Evolutionary conservation across 2,888 invertebrate species (phyloP).

Genomic region (Cephus pulcher): DNA sequence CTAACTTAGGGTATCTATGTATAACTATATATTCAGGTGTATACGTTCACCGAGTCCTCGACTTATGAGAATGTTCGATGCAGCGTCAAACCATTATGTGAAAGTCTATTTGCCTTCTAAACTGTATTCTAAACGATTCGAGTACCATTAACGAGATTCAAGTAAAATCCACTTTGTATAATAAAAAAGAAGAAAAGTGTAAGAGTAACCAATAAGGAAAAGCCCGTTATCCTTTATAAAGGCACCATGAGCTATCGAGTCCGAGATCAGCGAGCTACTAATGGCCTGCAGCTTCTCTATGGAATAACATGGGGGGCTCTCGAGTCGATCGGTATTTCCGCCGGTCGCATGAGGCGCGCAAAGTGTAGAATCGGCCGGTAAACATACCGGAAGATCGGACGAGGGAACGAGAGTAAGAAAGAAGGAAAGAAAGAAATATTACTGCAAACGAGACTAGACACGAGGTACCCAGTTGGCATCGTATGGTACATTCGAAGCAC

Average conservation of each 20-base stretch:
- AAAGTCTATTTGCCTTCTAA: not conserved
- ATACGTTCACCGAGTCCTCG: not conserved
- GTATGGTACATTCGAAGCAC: slow-evolving; percentile 19
- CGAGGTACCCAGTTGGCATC: slow-evolving; percentile 17
- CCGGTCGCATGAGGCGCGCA: slow-evolving; percentile 4
- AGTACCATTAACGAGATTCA: not conserved
- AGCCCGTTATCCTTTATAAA: not conserved
- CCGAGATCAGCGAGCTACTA: slow-evolving; percentile 2
- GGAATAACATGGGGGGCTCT: not conserved
- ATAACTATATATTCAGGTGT: not conserved
- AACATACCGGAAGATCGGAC: not conserved
- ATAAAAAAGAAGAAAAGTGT: not conserved
- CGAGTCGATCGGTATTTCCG: slow-evolving; percentile 2
- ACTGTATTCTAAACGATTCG: not conserved
- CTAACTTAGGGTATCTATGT: slow-evolving; percentile 32
- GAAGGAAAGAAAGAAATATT: not conserved
- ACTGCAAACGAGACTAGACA: slow-evolving; percentile 12
- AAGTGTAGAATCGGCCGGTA: not conserved
- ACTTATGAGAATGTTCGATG: not conserved
- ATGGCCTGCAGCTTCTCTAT: slow-evolving; percentile 1
- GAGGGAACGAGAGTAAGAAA: not conserved
- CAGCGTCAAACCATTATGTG: not conserved
- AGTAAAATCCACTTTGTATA: not conserved
- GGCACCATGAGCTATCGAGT: slow-evolving; percentile 1
- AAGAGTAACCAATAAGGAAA: not conserved